These are phyloP conservation scores for Microcebus jonahi DNA, from an alignment of 2,113 vertebrate species.

Conservation along the genomic window DNA sequence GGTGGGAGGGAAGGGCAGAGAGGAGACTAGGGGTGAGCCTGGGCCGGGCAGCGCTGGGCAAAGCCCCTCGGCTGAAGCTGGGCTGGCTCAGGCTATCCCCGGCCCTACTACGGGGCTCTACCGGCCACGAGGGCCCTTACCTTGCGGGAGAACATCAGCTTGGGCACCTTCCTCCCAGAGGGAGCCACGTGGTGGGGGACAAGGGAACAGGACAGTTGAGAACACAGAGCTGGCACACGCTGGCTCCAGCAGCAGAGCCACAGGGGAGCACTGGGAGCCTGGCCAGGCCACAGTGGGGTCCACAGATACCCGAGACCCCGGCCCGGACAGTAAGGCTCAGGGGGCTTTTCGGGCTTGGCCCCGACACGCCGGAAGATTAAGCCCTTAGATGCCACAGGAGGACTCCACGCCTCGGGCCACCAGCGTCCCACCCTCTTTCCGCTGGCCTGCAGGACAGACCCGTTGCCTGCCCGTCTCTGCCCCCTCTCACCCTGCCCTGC, in stretches of 20 bases:
- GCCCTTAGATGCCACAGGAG: background rate
- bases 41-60: background rate
- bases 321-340: background rate
- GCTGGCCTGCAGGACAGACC: background rate
- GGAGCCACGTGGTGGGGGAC: background rate
- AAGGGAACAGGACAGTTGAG: slow-evolving; percentile 35
- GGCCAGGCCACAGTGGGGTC: background rate
- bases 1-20: no score
- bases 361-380: accelerated
- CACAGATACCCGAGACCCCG: accelerated
- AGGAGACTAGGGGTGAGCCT: background rate
- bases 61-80: background rate
- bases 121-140: background rate
- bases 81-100: background rate
- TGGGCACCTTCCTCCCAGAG: slow-evolving; percentile 73
- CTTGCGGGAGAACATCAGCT: slow-evolving; percentile 71
- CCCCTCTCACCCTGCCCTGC: background rate
- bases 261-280: no score
- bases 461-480: no score
- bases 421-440: accelerated
- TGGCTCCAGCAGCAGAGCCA: background rate
- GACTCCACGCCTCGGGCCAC: background rate
- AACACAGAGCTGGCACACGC: background rate
- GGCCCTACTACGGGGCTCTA: background rate
- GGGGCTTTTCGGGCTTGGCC: background rate